phyloP scores from a whole-genome alignment of 2,888 invertebrate genomes.

The Megaustenia siamemsis region DNA sequence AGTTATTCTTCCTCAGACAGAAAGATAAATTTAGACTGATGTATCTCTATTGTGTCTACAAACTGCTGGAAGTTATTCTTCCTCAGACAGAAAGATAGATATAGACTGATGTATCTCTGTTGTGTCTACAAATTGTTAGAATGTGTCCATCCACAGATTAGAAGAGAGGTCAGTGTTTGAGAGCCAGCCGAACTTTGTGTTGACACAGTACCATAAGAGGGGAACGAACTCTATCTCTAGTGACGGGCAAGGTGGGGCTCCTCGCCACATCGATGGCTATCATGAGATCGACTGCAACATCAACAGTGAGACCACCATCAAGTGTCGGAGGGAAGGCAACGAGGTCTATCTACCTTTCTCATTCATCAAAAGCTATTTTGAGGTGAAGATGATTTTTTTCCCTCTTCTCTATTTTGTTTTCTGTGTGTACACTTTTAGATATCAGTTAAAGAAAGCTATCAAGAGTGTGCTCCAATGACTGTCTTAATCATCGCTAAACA shows the following conservation, averaged over 20 bases:
- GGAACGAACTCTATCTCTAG: constrained; percentile 58
- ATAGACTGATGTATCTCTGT: too few species aligned
- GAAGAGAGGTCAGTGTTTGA: background rate
- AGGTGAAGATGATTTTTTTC: constrained; percentile 83
- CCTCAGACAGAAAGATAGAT: too few species aligned
- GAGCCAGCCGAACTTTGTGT: constrained; percentile 39
- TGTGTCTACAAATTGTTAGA: too few species aligned
- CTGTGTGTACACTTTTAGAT: too few species aligned
- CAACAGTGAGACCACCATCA: constrained; percentile 91
- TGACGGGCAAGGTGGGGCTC: background rate
- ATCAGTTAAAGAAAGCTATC: too few species aligned
- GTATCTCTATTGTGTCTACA: too few species aligned
- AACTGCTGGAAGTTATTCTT: too few species aligned
- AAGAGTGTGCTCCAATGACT: too few species aligned
- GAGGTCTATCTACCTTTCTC: constrained; percentile 92
- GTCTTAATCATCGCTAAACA: too few species aligned
- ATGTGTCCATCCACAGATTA: background rate
- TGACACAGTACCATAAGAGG: constrained; percentile 54
- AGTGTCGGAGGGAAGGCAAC: constrained; percentile 89
- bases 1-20: too few species aligned
- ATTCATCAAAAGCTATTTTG: constrained; percentile 95
- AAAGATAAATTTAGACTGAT: too few species aligned
- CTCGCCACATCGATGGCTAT: background rate
- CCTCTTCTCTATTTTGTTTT: too few species aligned
- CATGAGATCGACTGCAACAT: constrained; percentile 85